These are phyloP conservation scores for Drosophila phalerata DNA, from an alignment of 2,888 invertebrate species.

Conservation along the genomic window DNA sequence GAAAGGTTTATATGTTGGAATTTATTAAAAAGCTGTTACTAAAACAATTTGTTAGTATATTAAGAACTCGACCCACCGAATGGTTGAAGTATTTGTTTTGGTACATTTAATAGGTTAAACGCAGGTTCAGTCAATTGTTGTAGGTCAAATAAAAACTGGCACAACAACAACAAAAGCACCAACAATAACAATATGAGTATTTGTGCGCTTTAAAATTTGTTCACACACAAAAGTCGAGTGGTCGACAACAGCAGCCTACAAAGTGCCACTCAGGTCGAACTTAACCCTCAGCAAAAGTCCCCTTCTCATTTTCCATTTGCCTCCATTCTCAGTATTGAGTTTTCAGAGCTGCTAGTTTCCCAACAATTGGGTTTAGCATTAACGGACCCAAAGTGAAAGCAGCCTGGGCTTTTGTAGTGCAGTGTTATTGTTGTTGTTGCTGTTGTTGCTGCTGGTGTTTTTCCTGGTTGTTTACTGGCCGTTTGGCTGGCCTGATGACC, in stretches of 20 bases:
- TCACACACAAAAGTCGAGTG: slow-evolving; percentile 70
- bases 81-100: slow-evolving; percentile 35
- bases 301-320: slow-evolving; percentile 1
- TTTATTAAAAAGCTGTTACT: no score
- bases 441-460: slow-evolving; percentile 13
- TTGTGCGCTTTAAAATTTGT: slow-evolving; percentile 76
- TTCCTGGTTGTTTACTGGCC: slow-evolving; percentile 8
- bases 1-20: no score
- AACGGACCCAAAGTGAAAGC: slow-evolving; percentile 33
- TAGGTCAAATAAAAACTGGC: slow-evolving; percentile 72
- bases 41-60: no score
- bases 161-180: slow-evolving; percentile 40
- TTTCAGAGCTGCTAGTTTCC: slow-evolving; percentile 19
- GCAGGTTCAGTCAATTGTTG: slow-evolving; percentile 63
- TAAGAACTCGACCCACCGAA: no score
- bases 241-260: slow-evolving; percentile 66
- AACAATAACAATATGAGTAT: slow-evolving; percentile 65
- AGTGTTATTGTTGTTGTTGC: slow-evolving; percentile 24
- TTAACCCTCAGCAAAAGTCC: slow-evolving; percentile 52
- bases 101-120: slow-evolving; percentile 54
- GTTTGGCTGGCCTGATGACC: slow-evolving; percentile 62
- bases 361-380: slow-evolving; percentile 22
- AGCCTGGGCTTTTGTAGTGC: slow-evolving; percentile 20
- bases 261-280: slow-evolving; percentile 70
- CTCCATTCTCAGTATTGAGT: slow-evolving; percentile 32